Conservation (phyloP, 1,140 invertebrate species). For the Helicorthomorpha holstii region DNA sequence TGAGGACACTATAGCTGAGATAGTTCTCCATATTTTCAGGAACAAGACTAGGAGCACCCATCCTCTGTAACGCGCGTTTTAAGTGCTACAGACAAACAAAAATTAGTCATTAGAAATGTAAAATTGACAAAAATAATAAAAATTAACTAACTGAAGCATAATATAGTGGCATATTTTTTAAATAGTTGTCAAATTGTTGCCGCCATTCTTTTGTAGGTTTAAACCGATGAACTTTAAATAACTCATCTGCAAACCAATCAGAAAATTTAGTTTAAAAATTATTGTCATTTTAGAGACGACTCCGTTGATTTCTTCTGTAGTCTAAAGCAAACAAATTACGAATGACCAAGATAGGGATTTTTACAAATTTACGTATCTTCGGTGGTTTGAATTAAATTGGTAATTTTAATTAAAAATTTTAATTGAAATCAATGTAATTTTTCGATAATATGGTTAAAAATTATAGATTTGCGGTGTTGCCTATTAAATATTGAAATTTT, state of each 20-base stretch:
- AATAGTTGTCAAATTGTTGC: conserved; percentile 77
- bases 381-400: too few species aligned
- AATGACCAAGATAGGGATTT: too few species aligned
- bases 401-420: too few species aligned
- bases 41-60: conserved; percentile 67
- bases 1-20: conserved; percentile 79
- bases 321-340: too few species aligned
- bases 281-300: too few species aligned
- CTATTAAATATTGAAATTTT: neutral
- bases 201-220: conserved; percentile 82
- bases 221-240: conserved; percentile 73
- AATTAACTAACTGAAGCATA: conserved; percentile 61
- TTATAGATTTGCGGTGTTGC: neutral
- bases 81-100: conserved; percentile 45
- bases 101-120: neutral
- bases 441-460: too few species aligned
- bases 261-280: too few species aligned
- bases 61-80: conserved; percentile 71
- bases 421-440: too few species aligned
- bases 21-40: conserved; percentile 85
- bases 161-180: conserved; percentile 88
- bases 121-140: conserved; percentile 1
- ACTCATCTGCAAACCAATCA: conserved; percentile 51
- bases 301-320: too few species aligned
- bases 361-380: too few species aligned